phyloP scores from a whole-genome alignment of 1,140 invertebrate species.

The Agraylea sexmaculata region DNA sequence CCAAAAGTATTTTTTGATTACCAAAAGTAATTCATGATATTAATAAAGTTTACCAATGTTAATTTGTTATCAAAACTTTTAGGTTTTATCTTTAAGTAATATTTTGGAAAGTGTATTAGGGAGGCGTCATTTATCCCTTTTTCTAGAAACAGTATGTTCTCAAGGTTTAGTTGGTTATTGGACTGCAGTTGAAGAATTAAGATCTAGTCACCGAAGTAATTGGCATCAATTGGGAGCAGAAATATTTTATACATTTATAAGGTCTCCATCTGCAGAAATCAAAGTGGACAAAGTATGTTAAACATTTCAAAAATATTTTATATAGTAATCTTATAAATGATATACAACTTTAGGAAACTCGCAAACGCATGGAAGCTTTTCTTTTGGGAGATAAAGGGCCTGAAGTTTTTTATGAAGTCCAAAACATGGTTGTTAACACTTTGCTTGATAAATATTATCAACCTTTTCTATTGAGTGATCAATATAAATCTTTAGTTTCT shows the following conservation, averaged over 20 bases:
- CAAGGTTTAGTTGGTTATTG: conserved; percentile 76
- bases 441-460: conserved; percentile 83
- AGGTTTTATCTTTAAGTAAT: conserved; percentile 49
- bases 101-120: conserved; percentile 60
- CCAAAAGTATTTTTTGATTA: conserved; percentile 25
- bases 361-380: conserved; percentile 79
- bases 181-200: conserved; percentile 76
- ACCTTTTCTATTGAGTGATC: conserved; percentile 74
- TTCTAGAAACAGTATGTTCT: conserved; percentile 67
- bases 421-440: conserved; percentile 62
- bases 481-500: conserved; percentile 65
- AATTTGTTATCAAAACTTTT: conserved; percentile 15
- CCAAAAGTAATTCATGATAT: neutral
- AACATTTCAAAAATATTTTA: conserved; percentile 15
- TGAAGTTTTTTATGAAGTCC: conserved; percentile 79
- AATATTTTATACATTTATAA: conserved; percentile 80
- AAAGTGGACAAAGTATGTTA: conserved; percentile 56
- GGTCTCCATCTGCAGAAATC: conserved; percentile 63
- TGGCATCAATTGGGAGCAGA: conserved; percentile 83
- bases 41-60: conserved; percentile 1
- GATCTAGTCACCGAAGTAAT: conserved; percentile 53
- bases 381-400: conserved; percentile 76
- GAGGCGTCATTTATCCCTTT: conserved; percentile 62
- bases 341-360: conserved; percentile 38
- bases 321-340: too few relatives aligned